Conservation (phyloP, 2,888 invertebrate species). For the Loripinus fragilis region DNA sequence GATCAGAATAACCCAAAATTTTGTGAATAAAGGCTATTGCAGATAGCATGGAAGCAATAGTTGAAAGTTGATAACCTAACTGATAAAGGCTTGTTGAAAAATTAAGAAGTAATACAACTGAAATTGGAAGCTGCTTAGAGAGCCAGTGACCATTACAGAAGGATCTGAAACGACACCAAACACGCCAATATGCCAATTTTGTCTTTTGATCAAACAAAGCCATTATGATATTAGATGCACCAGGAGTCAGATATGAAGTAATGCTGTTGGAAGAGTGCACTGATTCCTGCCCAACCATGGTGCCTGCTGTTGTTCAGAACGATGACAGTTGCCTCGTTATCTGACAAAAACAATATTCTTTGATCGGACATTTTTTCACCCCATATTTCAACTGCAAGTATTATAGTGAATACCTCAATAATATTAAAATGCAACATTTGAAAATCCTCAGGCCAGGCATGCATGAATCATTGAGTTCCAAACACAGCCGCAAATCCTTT, state of each 20-base stretch:
- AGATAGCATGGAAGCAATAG: neutral
- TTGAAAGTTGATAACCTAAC: neutral
- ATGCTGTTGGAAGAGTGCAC: neutral
- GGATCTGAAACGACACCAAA: neutral
- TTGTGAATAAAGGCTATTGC: slow-evolving; percentile 15
- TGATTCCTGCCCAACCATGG: neutral
- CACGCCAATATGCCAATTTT: neutral
- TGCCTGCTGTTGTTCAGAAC: slow-evolving; percentile 16
- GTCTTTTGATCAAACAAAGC: neutral
- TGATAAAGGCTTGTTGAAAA: neutral
- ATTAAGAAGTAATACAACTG: neutral
- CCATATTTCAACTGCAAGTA: slow-evolving; percentile 40
- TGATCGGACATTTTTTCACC: slow-evolving; percentile 32
- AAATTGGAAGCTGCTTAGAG: neutral
- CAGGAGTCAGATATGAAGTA: neutral
- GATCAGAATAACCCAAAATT: slow-evolving; percentile 2
- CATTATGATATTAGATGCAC: too few species aligned
- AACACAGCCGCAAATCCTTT: slow-evolving; percentile 41
- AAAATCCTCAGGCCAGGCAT: slow-evolving; percentile 12
- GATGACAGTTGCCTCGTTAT: slow-evolving; percentile 56
- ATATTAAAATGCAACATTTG: neutral
- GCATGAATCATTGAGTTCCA: slow-evolving; percentile 27
- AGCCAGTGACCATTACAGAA: neutral
- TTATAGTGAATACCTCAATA: slow-evolving; percentile 40
- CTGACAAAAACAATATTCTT: slow-evolving; percentile 39